These are phyloP conservation scores for Aproaerema taeniolella DNA, from an alignment of 2,888 invertebrate species.

Conservation along the genomic window DNA sequence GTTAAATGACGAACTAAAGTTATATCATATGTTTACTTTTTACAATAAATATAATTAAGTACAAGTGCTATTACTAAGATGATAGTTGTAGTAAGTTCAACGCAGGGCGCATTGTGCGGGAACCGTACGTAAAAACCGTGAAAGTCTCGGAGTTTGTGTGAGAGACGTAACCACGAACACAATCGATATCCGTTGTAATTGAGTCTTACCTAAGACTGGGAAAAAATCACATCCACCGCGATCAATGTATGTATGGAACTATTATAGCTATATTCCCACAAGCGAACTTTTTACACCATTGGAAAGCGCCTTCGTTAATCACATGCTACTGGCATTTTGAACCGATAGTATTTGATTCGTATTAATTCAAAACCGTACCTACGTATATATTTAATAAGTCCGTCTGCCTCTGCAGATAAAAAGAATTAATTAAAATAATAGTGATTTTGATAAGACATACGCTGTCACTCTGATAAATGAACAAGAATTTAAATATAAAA, in stretches of 20 bases:
- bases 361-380: no score
- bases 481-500: no score
- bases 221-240: slow-evolving; percentile 47
- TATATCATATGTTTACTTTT: neutral
- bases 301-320: slow-evolving; percentile 37
- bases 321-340: no score
- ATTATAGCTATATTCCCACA: slow-evolving; percentile 51
- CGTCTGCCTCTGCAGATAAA: no score
- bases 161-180: slow-evolving; percentile 48
- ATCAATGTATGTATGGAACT: slow-evolving; percentile 44
- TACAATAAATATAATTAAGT: no score
- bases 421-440: no score
- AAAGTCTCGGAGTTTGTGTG: slow-evolving; percentile 48
- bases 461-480: no score
- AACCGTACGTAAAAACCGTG: slow-evolving; percentile 40
- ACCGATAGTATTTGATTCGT: no score
- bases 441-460: no score
- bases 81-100: no score
- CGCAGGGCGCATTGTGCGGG: slow-evolving; percentile 17
- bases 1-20: neutral
- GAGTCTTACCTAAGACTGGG: slow-evolving; percentile 58
- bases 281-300: slow-evolving; percentile 36
- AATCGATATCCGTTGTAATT: slow-evolving; percentile 69
- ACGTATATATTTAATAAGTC: no score
- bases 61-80: neutral